Evolutionary conservation across 2,797 vertebrate species (phyloP).

Genomic region (Nannoperca obscura): DNA sequence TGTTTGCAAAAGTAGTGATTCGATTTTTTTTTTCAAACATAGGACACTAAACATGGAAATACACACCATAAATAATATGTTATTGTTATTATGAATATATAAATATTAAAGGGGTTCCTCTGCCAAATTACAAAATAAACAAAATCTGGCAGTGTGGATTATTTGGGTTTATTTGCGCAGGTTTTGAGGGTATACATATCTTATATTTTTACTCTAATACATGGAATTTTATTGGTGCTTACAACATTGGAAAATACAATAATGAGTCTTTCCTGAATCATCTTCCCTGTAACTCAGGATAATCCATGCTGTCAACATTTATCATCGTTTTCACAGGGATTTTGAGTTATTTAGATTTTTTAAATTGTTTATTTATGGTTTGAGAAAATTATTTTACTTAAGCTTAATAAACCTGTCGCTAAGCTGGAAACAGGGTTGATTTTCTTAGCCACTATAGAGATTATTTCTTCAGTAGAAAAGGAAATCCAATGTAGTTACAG

Average conservation of each 20-base stretch:
- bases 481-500: background rate
- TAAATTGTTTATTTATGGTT: background rate
- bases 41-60: background rate
- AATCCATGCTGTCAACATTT: background rate
- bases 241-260: background rate
- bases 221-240: background rate
- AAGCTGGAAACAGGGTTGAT: background rate
- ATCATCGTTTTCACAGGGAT: background rate
- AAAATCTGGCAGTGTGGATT: background rate
- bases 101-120: background rate
- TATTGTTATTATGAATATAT: background rate
- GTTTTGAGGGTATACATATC: background rate
- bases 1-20: constrained; percentile 4
- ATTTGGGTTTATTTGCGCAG: background rate
- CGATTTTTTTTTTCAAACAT: background rate
- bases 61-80: background rate
- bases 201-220: background rate
- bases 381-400: background rate
- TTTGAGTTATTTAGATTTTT: background rate
- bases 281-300: background rate
- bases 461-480: background rate
- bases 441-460: background rate
- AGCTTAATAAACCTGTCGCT: background rate
- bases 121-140: constrained; percentile 2
- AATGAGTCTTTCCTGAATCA: background rate